A percentile compares a stretch with the other conserved stretches of the same genome.
Conservation (phyloP, 2,113 vertebrate genomes). For the Proteles cristata region DNA sequence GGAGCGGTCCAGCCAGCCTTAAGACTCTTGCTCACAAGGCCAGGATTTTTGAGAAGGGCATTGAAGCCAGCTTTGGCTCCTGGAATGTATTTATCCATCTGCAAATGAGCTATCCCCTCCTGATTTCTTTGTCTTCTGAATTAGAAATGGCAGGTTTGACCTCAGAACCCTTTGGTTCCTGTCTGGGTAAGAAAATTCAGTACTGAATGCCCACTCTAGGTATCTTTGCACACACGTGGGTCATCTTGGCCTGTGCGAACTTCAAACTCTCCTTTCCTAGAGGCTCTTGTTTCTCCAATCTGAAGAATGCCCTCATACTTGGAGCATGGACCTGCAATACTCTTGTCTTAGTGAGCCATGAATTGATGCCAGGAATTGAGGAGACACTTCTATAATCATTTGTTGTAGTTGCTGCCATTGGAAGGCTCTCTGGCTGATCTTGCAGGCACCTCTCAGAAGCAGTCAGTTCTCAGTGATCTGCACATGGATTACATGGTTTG, state of each 20-base stretch:
- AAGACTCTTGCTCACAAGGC: background rate
- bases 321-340: rapidly evolving
- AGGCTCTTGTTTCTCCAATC: background rate
- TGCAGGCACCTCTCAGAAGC: background rate
- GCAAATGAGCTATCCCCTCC: background rate
- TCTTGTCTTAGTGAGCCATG: background rate
- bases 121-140: background rate
- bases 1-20: background rate
- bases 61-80: background rate
- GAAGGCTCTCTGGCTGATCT: background rate
- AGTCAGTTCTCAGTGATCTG: background rate
- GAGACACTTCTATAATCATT: background rate
- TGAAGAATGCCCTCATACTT: background rate
- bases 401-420: background rate
- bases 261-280: background rate
- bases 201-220: background rate
- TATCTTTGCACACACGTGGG: background rate
- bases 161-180: background rate
- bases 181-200: background rate
- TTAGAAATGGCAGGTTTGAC: background rate
- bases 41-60: background rate
- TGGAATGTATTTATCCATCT: background rate
- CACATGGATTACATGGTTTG: background rate
- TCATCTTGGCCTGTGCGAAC: background rate
- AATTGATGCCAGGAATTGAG: background rate